Base-by-base conservation (phyloP, 2,888 invertebrate species). In the Nephrotoma guestfalica region DNA sequence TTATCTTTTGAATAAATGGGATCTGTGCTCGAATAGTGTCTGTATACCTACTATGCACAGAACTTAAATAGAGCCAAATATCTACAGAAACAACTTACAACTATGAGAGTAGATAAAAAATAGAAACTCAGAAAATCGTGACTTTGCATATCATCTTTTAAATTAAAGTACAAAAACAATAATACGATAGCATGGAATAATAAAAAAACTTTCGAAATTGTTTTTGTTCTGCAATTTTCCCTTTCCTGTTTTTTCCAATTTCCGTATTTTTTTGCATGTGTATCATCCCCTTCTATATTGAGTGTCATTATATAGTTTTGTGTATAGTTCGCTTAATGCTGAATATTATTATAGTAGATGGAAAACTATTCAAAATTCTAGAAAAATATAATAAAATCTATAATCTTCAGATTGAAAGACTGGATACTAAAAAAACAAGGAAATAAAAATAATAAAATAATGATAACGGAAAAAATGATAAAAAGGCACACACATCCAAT, bases 171-270 rank as follows among this genome's bases (percentile, higher is more conserved):
- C 71, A 71, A 71, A 18, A 71, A 30, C 71, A 71, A 71, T 71
- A 71, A 71, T 30, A 71, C 4, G n/a, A 2, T 3, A 30, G 71
- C 30, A 30, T 71, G 71, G 71, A 71, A 30, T 71, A 71, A 71
- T 30, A 71, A 47, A 41, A 40, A 86, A 57, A n/a, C 57, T 45
- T 47, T 18, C 86, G 40, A 86, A 87, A 83, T 13, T 47, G 86
- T 6, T 86, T 84, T 13, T 30, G 15, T 11, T 87, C 86, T 15
- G 87, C 86, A 43, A 87, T 41, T 87, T 86, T 45, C 87, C 87
- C 51, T 87, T 87, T 30, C 51, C n/a, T 51, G 30, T 30, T 51
- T 15, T 30, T 71, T 30, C 11, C 43, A 43, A 9, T 43, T 43
- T 43, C 43, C 43, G 11, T 43, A 43, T 30, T 30, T 71, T 71